phyloP scores from a whole-genome alignment of 2,888 invertebrate species.

The Hoplodrina ambigua region DNA sequence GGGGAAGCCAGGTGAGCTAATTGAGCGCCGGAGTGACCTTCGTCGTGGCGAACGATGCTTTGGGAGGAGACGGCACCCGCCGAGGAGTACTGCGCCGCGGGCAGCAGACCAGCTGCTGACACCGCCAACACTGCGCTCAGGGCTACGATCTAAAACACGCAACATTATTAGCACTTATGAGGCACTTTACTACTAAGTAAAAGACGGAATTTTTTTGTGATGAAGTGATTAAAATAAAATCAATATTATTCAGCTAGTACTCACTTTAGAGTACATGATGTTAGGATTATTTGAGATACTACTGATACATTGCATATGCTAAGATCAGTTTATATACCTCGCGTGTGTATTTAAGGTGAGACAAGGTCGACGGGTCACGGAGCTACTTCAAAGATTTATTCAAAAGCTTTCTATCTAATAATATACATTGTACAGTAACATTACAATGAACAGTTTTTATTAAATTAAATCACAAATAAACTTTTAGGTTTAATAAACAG shows the following conservation, averaged over 20 bases:
- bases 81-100: slow-evolving; percentile 81
- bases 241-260: slow-evolving; percentile 51
- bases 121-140: slow-evolving; percentile 81
- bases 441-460: neutral
- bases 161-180: slow-evolving; percentile 6
- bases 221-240: no score
- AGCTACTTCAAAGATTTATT: slow-evolving; percentile 56
- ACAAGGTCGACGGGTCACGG: slow-evolving; percentile 83
- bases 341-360: slow-evolving; percentile 74
- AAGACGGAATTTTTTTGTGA: neutral
- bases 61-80: slow-evolving; percentile 84
- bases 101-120: slow-evolving; percentile 78
- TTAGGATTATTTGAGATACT: slow-evolving; percentile 68
- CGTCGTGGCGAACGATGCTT: slow-evolving; percentile 82
- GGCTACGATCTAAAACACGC: slow-evolving; percentile 72
- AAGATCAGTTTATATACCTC: slow-evolving; percentile 77
- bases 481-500: neutral
- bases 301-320: slow-evolving; percentile 76
- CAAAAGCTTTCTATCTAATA: slow-evolving; percentile 21
- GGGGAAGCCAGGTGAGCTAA: slow-evolving; percentile 59
- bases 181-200: no score
- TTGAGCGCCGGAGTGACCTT: slow-evolving; percentile 64
- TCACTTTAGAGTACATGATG: slow-evolving; percentile 86
- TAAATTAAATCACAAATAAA: no score
- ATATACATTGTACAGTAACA: neutral